Evolutionary conservation across 2,113 vertebrate genomes (phyloP), one percentile per base, ranked within the genome.

Genomic region (Emberiza fucata): DNA sequence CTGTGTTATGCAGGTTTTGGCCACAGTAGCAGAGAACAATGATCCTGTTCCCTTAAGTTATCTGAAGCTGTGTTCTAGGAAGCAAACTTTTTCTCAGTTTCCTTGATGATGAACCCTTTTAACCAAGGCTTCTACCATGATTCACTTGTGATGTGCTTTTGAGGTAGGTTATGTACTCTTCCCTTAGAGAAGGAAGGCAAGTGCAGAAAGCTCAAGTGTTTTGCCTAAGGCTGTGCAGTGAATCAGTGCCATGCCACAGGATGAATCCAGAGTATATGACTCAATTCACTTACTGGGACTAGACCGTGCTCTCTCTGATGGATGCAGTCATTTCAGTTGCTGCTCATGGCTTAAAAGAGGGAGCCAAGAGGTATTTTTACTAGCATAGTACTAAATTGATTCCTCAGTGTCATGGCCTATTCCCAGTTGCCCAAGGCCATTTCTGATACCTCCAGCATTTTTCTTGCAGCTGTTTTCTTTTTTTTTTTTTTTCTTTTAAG

Each of bases 71-170:
- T 76, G 14, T 71, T 83, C 27, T 31, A 63, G 59, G 60, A 92
- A 70, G 45, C 22, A 56, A 31, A 33, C 27, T 77, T 93, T 90
- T 71, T 90, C 39, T 83, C 31, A 11, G 6, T 61, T 93, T 86
- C 44, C 33, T 88, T 86, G 68, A 88, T 78, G 86, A 81, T 33
- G 72, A 86, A 51, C 48, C 23, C 37, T 89, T 86, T 79, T 64
- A 79, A 3, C 50, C 33, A 42, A n/a, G 25, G 33, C 25, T 85
- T 23, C 75, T 87, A 57, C 63, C 17, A 20, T 2, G 13, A 65
- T 70, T 48, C 24, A 11, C 11, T 76, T 80, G 37, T 72, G 39
- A 65, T 29, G 13, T 51, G 25, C 42, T 92, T 94, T 91, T 84
- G 78, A 90, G 81, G 50, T 76, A 81, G 80, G 29, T 59, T 51